Evolutionary conservation across 2,888 invertebrate species (phyloP).

Genomic region (Noctuana brunneofusca): DNA sequence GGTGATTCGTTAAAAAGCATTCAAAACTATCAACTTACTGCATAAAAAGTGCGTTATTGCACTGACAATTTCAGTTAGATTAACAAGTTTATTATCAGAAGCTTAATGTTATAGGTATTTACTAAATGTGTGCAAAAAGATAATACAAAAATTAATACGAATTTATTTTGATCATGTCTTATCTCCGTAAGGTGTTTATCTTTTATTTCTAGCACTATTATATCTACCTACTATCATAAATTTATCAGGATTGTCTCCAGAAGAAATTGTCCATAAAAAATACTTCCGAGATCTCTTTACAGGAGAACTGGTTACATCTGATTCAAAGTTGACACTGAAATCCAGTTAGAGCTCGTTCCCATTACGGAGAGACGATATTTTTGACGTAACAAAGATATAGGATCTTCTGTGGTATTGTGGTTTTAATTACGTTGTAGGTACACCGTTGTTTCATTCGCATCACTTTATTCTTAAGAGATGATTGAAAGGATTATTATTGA

Average conservation of each 20-base stretch:
- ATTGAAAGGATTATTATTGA: neutral
- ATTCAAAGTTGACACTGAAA: slow-evolving; percentile 16
- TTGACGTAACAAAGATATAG: slow-evolving; percentile 14
- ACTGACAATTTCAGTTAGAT: no score
- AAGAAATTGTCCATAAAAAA: slow-evolving; percentile 9
- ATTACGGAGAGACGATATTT: slow-evolving; percentile 19
- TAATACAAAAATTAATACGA: neutral
- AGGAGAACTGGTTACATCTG: slow-evolving; percentile 16
- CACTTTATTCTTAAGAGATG: neutral
- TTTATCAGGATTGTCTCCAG: neutral
- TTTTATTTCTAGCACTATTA: neutral
- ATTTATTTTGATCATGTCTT: neutral
- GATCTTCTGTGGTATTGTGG: slow-evolving; percentile 23
- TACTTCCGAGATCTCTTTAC: slow-evolving; percentile 13
- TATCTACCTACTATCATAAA: neutral
- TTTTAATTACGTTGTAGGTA: neutral
- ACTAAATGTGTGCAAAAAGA: neutral
- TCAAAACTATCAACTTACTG: no score
- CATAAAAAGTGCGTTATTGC: no score
- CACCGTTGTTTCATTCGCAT: neutral
- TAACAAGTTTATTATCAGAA: no score
- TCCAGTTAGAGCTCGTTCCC: slow-evolving; percentile 25
- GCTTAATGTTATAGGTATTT: no score
- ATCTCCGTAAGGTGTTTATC: neutral
- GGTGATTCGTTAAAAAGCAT: no score